phyloP scores from a whole-genome alignment of 2,113 vertebrate species.

The Lagopus muta region DNA sequence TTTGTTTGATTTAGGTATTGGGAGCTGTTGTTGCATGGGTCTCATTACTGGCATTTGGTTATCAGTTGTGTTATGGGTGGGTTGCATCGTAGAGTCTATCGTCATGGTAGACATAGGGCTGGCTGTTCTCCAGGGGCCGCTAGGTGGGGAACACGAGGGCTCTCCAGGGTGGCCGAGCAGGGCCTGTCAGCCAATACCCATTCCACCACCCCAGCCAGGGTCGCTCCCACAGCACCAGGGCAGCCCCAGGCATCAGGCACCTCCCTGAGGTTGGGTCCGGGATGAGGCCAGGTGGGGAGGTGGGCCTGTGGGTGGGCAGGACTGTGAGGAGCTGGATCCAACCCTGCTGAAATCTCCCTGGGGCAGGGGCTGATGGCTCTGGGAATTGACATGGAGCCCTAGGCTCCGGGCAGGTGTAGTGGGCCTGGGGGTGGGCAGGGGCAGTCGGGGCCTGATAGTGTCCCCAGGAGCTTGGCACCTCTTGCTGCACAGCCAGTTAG shows the following conservation, averaged over 20 bases:
- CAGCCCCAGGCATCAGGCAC: background rate
- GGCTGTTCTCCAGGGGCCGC: background rate
- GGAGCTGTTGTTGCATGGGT: background rate
- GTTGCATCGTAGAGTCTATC: fast-evolving
- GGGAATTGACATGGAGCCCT: background rate
- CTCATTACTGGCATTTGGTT: background rate
- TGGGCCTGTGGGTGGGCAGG: background rate
- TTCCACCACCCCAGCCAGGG: background rate
- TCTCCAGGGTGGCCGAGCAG: background rate
- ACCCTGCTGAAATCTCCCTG: fast-evolving
- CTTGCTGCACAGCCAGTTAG: background rate
- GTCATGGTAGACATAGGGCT: background rate
- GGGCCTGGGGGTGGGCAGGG: background rate
- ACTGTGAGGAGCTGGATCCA: background rate
- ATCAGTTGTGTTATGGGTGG: background rate
- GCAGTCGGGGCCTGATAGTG: fast-evolving
- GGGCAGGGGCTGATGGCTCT: background rate
- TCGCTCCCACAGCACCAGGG: background rate
- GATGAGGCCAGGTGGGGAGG: background rate
- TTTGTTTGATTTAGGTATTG: background rate
- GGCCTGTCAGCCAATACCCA: background rate
- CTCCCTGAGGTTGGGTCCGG: background rate
- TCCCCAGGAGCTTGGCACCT: background rate
- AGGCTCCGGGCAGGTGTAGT: fast-evolving
- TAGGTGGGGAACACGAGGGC: background rate